phyloP scores from a whole-genome alignment of 1,140 invertebrate genomes.

The Drosophila novamexicana region DNA sequence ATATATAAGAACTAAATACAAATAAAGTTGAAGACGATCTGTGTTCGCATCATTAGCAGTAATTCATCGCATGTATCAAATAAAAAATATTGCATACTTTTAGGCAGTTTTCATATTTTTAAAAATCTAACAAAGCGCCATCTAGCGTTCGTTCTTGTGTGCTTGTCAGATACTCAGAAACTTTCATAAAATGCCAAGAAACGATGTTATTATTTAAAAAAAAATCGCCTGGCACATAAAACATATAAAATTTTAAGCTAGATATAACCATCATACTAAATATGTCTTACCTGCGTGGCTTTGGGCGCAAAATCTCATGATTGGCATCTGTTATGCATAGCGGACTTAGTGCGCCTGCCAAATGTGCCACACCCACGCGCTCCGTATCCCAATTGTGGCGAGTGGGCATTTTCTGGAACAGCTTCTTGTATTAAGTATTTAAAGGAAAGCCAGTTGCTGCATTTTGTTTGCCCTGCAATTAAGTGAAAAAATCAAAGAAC shows the following conservation, averaged over 20 bases:
- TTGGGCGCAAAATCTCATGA: conserved; percentile 94
- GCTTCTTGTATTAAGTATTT: neutral
- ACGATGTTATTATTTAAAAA: neutral
- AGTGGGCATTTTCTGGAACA: conserved; percentile 61
- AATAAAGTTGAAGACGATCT: too few relatives aligned
- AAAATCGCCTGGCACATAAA: too few relatives aligned
- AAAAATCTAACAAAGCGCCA: conserved; percentile 6
- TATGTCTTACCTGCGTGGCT: conserved; percentile 90
- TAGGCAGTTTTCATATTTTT: neutral
- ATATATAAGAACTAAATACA: neutral
- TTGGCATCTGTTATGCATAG: conserved; percentile 89
- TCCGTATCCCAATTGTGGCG: conserved; percentile 77
- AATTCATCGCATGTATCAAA: too few relatives aligned
- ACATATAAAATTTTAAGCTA: too few relatives aligned
- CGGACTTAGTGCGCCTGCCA: conserved; percentile 88
- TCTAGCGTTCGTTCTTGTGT: conserved; percentile 11
- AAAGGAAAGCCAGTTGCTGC: conserved; percentile 7
- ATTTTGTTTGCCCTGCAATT: conserved; percentile 34
- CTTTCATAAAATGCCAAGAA: neutral
- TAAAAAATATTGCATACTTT: conserved; percentile 33
- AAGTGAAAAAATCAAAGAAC: conserved; percentile 10
- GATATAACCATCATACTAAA: too few relatives aligned
- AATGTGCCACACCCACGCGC: conserved; percentile 86
- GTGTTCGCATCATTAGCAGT: neutral
- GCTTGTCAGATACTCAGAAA: neutral